phyloP scores from a whole-genome alignment of 2,797 vertebrate genomes.

The Sphenopsis melanotis region DNA sequence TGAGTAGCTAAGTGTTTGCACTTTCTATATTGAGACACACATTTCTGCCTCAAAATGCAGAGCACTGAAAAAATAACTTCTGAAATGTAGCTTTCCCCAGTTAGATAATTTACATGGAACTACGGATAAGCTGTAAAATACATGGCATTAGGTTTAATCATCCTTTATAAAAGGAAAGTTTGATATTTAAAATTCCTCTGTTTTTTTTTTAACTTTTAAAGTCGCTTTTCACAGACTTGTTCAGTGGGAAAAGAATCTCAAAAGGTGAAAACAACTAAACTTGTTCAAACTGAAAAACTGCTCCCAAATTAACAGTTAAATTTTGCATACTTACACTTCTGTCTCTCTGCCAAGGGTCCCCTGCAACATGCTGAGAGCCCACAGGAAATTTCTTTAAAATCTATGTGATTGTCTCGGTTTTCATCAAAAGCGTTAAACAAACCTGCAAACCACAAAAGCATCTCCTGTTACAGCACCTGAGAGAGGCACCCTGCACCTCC shows the following conservation, averaged over 20 bases:
- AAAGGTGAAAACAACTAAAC: not conserved
- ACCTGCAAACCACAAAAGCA: slow-evolving; percentile 77
- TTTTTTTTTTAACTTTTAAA: not conserved
- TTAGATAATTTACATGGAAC: not conserved
- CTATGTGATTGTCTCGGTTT: slow-evolving; percentile 99
- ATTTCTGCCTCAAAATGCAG: not conserved
- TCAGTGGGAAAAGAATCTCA: not conserved
- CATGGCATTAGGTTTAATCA: not conserved
- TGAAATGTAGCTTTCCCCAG: not conserved
- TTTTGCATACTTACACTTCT: slow-evolving; percentile 89
- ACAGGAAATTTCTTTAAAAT: slow-evolving; percentile 99
- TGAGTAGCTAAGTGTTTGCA: not conserved
- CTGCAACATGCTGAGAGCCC: slow-evolving; percentile 97
- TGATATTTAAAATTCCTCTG: not conserved
- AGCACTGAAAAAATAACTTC: not conserved
- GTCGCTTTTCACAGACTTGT: not conserved
- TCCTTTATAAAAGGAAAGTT: not conserved
- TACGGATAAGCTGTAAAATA: not conserved
- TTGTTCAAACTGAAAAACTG: not conserved
- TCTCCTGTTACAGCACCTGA: slow-evolving; percentile 19
- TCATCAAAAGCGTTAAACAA: slow-evolving; percentile 99
- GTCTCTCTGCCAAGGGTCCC: slow-evolving; percentile 93
- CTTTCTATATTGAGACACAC: not conserved
- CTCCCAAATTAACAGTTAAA: not conserved
- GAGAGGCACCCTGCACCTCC: not conserved